These are phyloP conservation scores for Acromyrmex charruanus DNA, from an alignment of 1,140 invertebrate genomes.

Conservation along the genomic window DNA sequence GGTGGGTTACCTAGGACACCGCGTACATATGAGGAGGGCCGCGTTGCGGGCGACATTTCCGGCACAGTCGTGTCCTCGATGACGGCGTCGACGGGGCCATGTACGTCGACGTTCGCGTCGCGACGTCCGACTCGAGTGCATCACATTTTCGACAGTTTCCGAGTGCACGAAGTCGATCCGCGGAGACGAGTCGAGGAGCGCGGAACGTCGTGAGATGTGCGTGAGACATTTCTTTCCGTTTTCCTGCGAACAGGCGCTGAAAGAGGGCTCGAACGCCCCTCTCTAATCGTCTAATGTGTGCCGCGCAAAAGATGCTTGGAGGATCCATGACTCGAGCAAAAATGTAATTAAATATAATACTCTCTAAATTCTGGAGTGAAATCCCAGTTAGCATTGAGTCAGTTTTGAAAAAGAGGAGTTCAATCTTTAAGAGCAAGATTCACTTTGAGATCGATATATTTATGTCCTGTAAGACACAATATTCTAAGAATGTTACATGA, in stretches of 20 bases:
- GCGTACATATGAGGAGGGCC: constrained; percentile 65
- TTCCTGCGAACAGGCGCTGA: not conserved
- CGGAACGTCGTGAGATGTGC: constrained; percentile 36
- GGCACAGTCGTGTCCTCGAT: constrained; percentile 51
- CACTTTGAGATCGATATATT: no score
- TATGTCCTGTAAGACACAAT: no score
- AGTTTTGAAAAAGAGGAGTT: no score
- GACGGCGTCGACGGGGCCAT: constrained; percentile 69
- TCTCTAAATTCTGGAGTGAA: no score
- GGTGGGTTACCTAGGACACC: constrained; percentile 75
- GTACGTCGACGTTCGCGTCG: constrained; percentile 61
- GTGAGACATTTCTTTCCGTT: not conserved
- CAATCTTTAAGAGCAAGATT: no score
- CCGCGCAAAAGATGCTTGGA: not conserved
- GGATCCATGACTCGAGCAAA: not conserved
- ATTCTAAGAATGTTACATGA: no score
- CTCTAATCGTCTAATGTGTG: not conserved
- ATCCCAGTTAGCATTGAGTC: no score
- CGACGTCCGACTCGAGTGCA: constrained; percentile 26
- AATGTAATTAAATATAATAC: no score
- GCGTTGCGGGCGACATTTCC: constrained; percentile 60
- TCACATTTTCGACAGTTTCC: not conserved
- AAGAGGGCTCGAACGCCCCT: not conserved
- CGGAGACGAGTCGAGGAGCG: not conserved
- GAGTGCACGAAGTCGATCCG: not conserved